phyloP scores from a whole-genome alignment of 2,888 invertebrate species.

The Cepaea hortensis region DNA sequence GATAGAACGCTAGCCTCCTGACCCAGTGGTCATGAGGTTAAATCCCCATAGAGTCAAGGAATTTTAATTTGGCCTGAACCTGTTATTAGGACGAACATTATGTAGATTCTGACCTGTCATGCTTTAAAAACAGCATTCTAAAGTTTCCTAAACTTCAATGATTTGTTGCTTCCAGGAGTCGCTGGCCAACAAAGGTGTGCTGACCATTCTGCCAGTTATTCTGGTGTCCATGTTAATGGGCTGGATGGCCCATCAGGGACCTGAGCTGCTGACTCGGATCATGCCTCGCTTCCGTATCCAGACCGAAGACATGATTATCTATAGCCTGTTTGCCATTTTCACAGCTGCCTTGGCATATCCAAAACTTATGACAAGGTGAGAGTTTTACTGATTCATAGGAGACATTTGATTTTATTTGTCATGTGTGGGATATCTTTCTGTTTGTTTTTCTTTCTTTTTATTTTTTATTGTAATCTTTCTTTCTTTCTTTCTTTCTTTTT shows the following conservation, averaged over 20 bases:
- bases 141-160: background rate
- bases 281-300: conserved; percentile 66
- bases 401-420: background rate
- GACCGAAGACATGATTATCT: conserved; percentile 69
- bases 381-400: no score
- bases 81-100: no score
- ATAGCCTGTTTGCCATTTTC: conserved; percentile 70
- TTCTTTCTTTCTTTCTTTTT: background rate
- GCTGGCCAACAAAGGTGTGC: conserved; percentile 55
- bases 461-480: background rate
- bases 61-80: no score
- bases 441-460: background rate
- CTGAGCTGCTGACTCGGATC: conserved; percentile 71
- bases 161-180: conserved; percentile 35
- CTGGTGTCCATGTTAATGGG: conserved; percentile 80
- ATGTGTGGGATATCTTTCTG: background rate
- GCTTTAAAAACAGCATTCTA: no score
- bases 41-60: no score
- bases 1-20: no score
- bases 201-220: conserved; percentile 74
- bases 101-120: no score
- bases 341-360: conserved; percentile 70
- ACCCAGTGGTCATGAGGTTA: no score
- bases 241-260: conserved; percentile 76
- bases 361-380: conserved; percentile 67